These are phyloP conservation scores for Tapera naevia DNA, from an alignment of 2,797 vertebrate genomes.

Conservation along the genomic window DNA sequence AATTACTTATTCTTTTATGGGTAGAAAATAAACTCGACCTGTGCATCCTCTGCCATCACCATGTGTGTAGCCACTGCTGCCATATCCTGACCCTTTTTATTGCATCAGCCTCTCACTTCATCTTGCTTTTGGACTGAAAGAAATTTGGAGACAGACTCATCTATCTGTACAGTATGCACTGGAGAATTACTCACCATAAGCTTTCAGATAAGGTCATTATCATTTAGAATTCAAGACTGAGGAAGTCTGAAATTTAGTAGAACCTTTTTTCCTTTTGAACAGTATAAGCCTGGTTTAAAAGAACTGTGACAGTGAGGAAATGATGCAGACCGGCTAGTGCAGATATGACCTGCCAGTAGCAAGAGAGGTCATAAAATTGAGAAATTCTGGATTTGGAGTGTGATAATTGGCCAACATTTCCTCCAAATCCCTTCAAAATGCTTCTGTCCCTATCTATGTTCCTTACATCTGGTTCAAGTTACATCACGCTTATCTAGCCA, in stretches of 20 bases:
- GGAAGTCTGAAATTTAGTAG: not conserved
- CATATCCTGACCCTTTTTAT: not conserved
- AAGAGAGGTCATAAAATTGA: not conserved
- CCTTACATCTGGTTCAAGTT: not conserved
- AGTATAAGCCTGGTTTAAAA: not conserved
- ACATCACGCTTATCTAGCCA: not conserved
- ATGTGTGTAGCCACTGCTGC: not conserved
- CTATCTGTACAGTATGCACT: not conserved
- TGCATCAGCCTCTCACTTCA: not conserved
- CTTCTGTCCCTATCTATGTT: not conserved
- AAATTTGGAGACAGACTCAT: not conserved
- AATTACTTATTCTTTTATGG: not conserved
- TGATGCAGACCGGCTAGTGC: not conserved
- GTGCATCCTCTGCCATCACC: not conserved
- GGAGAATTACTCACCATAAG: not conserved
- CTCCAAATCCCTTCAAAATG: not conserved
- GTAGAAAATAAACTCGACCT: not conserved
- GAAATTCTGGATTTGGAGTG: not conserved
- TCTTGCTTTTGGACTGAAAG: not conserved
- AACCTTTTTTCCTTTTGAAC: not conserved
- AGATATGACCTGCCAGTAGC: not conserved
- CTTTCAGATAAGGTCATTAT: not conserved
- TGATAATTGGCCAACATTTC: not conserved
- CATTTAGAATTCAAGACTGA: not conserved
- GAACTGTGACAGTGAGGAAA: not conserved